A percentile compares a stretch with the other conserved stretches of the same genome.
These are phyloP conservation scores for Adelosebastes latens DNA, from an alignment of 2,797 vertebrate genomes.

Conservation along the genomic window DNA sequence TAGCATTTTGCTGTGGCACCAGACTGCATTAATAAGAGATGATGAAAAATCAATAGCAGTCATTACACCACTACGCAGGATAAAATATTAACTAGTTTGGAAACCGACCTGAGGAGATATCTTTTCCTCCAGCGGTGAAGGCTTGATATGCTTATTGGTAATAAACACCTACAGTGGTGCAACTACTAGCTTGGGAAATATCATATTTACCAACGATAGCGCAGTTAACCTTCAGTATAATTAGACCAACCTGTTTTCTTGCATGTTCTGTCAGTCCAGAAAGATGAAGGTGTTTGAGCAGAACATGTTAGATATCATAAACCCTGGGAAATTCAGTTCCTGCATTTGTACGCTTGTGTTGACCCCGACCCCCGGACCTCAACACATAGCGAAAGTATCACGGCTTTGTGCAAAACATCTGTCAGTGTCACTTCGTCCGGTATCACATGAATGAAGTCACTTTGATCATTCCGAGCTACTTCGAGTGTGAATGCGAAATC, in stretches of 20 bases:
- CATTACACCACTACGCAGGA: conserved; percentile 75
- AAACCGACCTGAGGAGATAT: conserved; percentile 79
- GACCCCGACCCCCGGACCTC: conserved; percentile 49
- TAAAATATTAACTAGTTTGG: conserved; percentile 85
- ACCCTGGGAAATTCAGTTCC: conserved; percentile 36
- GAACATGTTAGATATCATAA: conserved; percentile 36
- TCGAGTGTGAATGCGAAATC: conserved; percentile 65
- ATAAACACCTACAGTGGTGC: conserved; percentile 73
- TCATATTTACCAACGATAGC: conserved; percentile 65
- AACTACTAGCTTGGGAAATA: conserved; percentile 69
- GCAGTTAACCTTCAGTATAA: conserved; percentile 64
- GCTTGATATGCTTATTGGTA: conserved; percentile 69
- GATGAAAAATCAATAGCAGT: conserved; percentile 85
- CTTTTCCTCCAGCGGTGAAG: conserved; percentile 46
- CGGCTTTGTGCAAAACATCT: conserved; percentile 65
- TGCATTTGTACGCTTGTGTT: conserved; percentile 44
- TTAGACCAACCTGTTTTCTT: conserved; percentile 51
- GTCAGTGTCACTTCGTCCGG: conserved; percentile 45
- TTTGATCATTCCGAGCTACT: conserved; percentile 72
- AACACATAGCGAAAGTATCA: conserved; percentile 51
- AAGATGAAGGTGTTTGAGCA: conserved; percentile 28
- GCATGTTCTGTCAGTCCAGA: conserved; percentile 31
- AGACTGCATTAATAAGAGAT: conserved; percentile 83
- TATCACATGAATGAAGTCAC: conserved; percentile 45
- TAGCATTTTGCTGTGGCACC: conserved; percentile 78